These are phyloP conservation scores for Polyommatus iphigenia DNA, from an alignment of 2,888 invertebrate genomes.

Conservation along the genomic window DNA sequence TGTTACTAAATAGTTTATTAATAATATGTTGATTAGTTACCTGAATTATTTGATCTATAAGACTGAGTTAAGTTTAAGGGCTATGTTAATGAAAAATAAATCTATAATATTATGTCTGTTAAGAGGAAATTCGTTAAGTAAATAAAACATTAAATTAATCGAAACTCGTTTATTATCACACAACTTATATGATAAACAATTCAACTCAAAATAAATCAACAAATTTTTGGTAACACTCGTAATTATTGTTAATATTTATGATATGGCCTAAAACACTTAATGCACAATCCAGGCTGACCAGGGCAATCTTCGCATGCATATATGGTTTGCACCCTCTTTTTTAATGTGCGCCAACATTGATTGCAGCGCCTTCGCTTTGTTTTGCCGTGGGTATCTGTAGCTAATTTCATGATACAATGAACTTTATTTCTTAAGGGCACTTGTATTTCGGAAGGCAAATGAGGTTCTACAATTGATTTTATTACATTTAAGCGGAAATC, in stretches of 20 bases:
- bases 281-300: slow-evolving; percentile 40
- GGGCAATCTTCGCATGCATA: slow-evolving; percentile 39
- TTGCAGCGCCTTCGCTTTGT: slow-evolving; percentile 39
- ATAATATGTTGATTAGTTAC: slow-evolving; percentile 33
- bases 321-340: slow-evolving; percentile 37
- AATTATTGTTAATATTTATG: slow-evolving; percentile 40
- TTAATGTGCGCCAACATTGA: slow-evolving; percentile 39
- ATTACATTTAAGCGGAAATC: slow-evolving; percentile 37
- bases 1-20: slow-evolving; percentile 33
- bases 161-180: slow-evolving; percentile 32
- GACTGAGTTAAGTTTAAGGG: slow-evolving; percentile 35
- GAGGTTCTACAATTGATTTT: slow-evolving; percentile 37
- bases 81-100: slow-evolving; percentile 35
- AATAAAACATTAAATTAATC: slow-evolving; percentile 35
- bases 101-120: slow-evolving; percentile 34
- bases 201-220: slow-evolving; percentile 33
- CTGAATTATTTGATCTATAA: slow-evolving; percentile 34
- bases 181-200: slow-evolving; percentile 32
- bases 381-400: slow-evolving; percentile 38
- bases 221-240: slow-evolving; percentile 32
- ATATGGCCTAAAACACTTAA: slow-evolving; percentile 39
- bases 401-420: slow-evolving; percentile 39
- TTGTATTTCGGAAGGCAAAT: slow-evolving; percentile 37
- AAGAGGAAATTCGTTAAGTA: slow-evolving; percentile 35
- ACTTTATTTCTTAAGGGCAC: slow-evolving; percentile 36